Percentiles rank a stretch among this genome's conserved stretches.
phyloP scores from a whole-genome alignment of 2,797 vertebrate genomes.

The Molossus molossus region DNA sequence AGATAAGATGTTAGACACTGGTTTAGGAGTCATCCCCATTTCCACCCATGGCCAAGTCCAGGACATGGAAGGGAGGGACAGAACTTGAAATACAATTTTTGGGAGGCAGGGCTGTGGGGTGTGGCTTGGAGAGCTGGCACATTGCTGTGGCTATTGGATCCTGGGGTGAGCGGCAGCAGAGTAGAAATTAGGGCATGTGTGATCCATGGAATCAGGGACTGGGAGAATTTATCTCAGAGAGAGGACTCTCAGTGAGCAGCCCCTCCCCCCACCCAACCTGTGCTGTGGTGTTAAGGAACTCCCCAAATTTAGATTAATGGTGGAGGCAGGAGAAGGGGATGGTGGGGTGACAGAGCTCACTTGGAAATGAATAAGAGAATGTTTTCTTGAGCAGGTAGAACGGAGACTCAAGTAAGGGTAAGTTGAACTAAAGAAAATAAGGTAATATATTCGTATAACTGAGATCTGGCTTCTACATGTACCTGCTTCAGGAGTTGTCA shows the following conservation, averaged over 20 bases:
- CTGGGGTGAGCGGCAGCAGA: background rate
- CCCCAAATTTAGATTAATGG: conserved; percentile 58
- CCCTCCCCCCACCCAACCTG: background rate
- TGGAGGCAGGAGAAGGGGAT: background rate
- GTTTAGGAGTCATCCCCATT: background rate
- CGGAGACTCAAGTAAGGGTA: background rate
- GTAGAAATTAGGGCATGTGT: background rate
- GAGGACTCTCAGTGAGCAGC: background rate
- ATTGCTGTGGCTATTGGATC: background rate
- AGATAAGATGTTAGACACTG: background rate
- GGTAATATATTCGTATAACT: background rate
- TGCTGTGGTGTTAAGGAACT: background rate
- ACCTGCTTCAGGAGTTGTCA: background rate
- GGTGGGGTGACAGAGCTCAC: background rate
- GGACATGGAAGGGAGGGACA: background rate
- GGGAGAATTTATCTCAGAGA: background rate
- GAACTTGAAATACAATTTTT: conserved; percentile 27
- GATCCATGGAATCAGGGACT: background rate
- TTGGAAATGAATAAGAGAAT: conserved; percentile 62
- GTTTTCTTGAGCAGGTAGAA: conserved; percentile 48
- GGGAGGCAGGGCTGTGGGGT: background rate
- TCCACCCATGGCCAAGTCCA: background rate
- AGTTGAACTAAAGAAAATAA: conserved; percentile 7
- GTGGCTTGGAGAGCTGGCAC: conserved; percentile 17
- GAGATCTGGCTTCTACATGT: background rate